phyloP scores from a whole-genome alignment of 2,797 vertebrate genomes.

The Harpagifer antarcticus region DNA sequence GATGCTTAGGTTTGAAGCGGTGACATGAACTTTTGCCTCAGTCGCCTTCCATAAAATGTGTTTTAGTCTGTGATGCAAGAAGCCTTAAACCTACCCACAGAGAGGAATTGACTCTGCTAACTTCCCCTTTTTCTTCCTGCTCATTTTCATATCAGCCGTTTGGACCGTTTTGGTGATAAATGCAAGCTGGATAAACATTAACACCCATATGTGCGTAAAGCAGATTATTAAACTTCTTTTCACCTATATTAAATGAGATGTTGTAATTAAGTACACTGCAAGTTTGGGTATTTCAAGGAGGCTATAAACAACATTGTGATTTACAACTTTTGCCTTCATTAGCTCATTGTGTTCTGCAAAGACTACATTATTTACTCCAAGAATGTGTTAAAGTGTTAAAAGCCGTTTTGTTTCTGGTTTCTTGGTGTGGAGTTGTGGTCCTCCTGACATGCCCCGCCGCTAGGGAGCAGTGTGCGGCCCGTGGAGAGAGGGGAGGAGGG shows the following conservation, averaged over 20 bases:
- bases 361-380: neutral
- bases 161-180: conserved; percentile 72
- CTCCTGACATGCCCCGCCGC: conserved; percentile 3
- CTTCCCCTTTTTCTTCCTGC: conserved; percentile 88
- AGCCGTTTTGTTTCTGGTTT: neutral
- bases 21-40: conserved; percentile 57
- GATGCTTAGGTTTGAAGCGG: conserved; percentile 34
- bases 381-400: neutral
- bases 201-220: conserved; percentile 18
- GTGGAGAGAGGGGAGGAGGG: conserved; percentile 49
- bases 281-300: neutral
- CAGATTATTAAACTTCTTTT: too few species aligned
- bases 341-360: neutral
- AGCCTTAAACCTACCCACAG: conserved; percentile 80
- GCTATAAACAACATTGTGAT: neutral
- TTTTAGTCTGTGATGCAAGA: conserved; percentile 75
- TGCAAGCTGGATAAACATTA: conserved; percentile 60
- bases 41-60: conserved; percentile 70
- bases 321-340: neutral
- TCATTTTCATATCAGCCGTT: conserved; percentile 86
- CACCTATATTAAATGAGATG: neutral
- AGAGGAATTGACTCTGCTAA: conserved; percentile 80
- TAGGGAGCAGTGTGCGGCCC: conserved; percentile 52
- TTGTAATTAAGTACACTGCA: neutral
- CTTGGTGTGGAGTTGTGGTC: neutral